Conservation (phyloP, 23 tunicate genomes). For the Halocynthia roretzi region DNA sequence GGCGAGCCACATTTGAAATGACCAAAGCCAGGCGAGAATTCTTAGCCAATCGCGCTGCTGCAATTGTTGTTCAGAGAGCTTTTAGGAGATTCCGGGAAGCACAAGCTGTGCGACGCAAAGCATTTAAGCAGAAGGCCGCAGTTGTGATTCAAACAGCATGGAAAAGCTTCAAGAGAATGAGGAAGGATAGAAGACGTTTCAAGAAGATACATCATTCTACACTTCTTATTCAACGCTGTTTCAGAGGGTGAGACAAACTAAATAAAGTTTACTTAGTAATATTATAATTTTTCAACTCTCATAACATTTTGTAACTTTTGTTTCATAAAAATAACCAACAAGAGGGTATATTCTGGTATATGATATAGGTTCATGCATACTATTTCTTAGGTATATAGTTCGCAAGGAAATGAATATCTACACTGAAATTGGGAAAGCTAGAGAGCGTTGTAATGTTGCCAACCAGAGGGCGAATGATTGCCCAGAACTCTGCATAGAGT, state of each 20-base stretch:
- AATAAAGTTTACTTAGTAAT: no score
- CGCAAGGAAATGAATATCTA: background rate
- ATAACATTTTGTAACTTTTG: no score
- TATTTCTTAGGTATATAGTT: constrained; percentile 4
- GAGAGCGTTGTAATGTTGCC: no score
- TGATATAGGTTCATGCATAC: no score
- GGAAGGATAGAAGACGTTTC: background rate
- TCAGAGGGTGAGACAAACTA: constrained; percentile 18
- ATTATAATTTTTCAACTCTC: no score
- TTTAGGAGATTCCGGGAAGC: background rate
- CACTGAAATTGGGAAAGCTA: background rate
- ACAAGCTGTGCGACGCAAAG: background rate
- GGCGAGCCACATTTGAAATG: constrained; percentile 21
- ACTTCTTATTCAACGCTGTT: constrained; percentile 13
- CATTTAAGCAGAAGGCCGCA: background rate
- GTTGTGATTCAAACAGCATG: constrained; percentile 13
- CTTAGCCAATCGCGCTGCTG: background rate
- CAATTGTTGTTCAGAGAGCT: background rate
- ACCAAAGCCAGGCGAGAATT: background rate
- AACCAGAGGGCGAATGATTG: no score
- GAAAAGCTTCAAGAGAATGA: background rate
- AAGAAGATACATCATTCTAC: constrained; percentile 1
- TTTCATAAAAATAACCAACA: no score
- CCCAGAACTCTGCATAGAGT: no score
- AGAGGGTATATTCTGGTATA: no score